A percentile compares a stretch with the other conserved stretches of the same genome.
Conservation (phyloP, 2,113 vertebrate genomes). For the Suricata suricatta region DNA sequence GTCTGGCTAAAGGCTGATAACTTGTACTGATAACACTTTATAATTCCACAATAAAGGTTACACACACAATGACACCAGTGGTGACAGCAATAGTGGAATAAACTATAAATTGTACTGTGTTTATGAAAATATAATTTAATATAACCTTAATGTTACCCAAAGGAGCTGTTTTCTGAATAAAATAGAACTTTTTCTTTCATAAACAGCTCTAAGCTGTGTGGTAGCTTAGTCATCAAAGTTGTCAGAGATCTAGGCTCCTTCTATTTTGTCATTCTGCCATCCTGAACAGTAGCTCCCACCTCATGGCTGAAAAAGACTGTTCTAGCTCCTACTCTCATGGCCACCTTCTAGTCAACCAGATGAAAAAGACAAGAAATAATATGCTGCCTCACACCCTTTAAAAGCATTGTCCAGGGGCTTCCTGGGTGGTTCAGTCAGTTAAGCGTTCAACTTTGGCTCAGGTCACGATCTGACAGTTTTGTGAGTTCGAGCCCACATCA, state of each 20-base stretch:
- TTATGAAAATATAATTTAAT: background rate
- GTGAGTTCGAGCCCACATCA: too few relatives aligned
- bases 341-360: background rate
- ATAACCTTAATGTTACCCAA: background rate
- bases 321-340: background rate
- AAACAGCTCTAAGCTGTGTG: background rate
- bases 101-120: background rate
- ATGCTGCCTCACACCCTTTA: background rate
- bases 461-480: too few relatives aligned
- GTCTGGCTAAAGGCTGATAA: background rate
- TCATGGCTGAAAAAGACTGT: background rate
- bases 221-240: background rate
- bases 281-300: background rate
- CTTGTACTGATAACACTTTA: background rate
- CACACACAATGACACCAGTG: background rate
- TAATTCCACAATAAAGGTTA: background rate
- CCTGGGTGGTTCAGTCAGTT: too few relatives aligned
- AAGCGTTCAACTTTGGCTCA: too few relatives aligned
- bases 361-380: background rate
- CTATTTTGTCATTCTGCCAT: background rate
- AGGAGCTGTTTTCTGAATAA: background rate
- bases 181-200: background rate
- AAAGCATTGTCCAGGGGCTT: background rate
- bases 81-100: background rate
- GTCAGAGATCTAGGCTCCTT: background rate